Evolutionary conservation across 2,113 vertebrate species (phyloP).

Genomic region (Microcebus tavaratra): DNA sequence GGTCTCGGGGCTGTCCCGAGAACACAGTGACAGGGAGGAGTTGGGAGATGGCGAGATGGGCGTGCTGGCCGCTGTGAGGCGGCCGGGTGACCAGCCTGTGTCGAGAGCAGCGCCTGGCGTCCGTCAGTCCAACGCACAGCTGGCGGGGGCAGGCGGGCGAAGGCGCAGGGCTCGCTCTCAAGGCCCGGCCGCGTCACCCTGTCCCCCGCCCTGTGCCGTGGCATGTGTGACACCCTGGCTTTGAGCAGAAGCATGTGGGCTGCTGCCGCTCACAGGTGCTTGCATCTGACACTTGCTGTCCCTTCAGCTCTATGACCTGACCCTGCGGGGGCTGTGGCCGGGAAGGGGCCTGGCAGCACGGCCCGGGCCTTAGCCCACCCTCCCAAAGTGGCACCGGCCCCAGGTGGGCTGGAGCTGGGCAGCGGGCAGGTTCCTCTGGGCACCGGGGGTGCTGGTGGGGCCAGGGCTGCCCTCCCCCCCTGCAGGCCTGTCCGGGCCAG

Average conservation of each 20-base stretch:
- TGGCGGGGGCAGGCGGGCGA: fast-evolving
- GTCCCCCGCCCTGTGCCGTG: fast-evolving
- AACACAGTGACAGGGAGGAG: no score
- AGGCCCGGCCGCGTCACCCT: not conserved
- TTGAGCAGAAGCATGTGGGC: fast-evolving
- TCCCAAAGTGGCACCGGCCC: not conserved
- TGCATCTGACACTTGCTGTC: not conserved
- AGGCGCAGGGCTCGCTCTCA: not conserved
- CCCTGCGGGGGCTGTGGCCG: fast-evolving
- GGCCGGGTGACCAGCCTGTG: not conserved
- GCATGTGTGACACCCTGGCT: not conserved
- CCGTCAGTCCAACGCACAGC: no score
- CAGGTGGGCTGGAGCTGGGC: not conserved
- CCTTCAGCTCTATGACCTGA: not conserved
- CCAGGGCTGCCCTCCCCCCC: not conserved
- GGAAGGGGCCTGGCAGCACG: not conserved
- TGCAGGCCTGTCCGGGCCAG: not conserved
- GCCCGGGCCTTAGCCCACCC: not conserved
- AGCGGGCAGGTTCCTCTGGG: not conserved
- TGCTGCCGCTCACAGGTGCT: not conserved
- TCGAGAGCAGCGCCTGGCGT: not conserved
- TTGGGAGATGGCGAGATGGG: no score
- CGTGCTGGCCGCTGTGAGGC: no score
- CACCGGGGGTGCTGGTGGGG: not conserved
- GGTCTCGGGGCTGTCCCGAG: not conserved